Evolutionary conservation across 2,888 invertebrate genomes (phyloP), one percentile per base, ranked within the genome.

Genomic region (Dasypolia templi): DNA sequence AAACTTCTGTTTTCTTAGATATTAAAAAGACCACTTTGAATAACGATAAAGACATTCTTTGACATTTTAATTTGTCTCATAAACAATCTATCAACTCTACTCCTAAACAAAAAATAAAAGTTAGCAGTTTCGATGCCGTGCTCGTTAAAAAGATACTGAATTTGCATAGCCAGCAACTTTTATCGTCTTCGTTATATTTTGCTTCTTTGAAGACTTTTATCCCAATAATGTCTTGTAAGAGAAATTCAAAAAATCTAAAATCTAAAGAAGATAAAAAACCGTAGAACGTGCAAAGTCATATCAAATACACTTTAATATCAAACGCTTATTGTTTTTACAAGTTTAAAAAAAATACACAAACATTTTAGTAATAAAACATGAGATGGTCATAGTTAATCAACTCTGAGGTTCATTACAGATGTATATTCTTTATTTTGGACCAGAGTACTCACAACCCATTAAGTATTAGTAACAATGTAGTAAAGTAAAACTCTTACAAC

Each of bases 131-230:
- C 14, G 53, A 55, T 49, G 11, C 0, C 22, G 14, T 3, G 22
- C 81, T 82, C 78, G 35, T 79, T 79, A 79, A 64, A 68, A 77
- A 64, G 53, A 51, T 9, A 29, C 64, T 55, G 35, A 63, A 29
- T 82, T 68, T 64, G 67, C 63, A 44, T 49, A 29, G 5, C n/a
- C n/a, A 64, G 77, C 82, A 64, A 76, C 46, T 67, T 67, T 71
- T 26, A 11, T 35, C 53, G 29, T 14, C 77, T 53, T 82, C 82
- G 68, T 79, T 75, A 82, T 68, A 68, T 53, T 79, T 55, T 32
- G n/a, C 55, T 61, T 22, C 46, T 75, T 75, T 75, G 65, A 75
- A 51, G 29, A 51, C 14, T 74, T 64, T 49, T 73, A 44, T 42
- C 14, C 19, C 26, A 42, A 35, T 61, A 79, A 53, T 3, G 9